A percentile compares a stretch with the other conserved stretches of the same genome.
phyloP scores from a whole-genome alignment of 2,113 vertebrate genomes.

The Petrocephalus microphthalmus region DNA sequence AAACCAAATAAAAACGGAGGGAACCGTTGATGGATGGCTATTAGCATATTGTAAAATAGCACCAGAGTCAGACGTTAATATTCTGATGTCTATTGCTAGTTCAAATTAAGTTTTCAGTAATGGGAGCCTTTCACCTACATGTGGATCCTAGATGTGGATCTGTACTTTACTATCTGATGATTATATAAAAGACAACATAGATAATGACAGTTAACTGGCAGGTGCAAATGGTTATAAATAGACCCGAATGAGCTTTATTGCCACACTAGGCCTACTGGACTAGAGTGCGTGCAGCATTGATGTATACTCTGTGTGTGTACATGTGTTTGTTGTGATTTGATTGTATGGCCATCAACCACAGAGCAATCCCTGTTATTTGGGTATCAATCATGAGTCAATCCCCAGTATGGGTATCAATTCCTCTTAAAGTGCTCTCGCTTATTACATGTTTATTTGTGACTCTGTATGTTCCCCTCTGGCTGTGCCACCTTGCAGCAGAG shows the following conservation, averaged over 20 bases:
- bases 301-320: neutral
- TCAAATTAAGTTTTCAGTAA: neutral
- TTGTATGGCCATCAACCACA: neutral
- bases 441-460: neutral
- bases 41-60: neutral
- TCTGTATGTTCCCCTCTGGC: conserved; percentile 1
- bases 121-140: neutral
- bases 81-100: neutral
- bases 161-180: neutral
- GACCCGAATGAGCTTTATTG: neutral
- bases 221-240: neutral
- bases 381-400: neutral
- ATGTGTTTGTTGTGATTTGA: neutral
- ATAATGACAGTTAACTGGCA: neutral
- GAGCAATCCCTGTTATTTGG: neutral
- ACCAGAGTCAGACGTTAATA: neutral
- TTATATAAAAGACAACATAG: neutral
- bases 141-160: neutral
- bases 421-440: neutral
- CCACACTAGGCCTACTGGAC: neutral
- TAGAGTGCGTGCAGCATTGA: neutral
- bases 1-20: neutral
- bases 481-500: conserved; percentile 46
- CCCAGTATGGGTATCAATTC: neutral
- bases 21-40: neutral